A percentile compares a stretch with the other conserved stretches of the same genome.
Conservation (phyloP, 2,888 invertebrate species). For the Sycophila texana region DNA sequence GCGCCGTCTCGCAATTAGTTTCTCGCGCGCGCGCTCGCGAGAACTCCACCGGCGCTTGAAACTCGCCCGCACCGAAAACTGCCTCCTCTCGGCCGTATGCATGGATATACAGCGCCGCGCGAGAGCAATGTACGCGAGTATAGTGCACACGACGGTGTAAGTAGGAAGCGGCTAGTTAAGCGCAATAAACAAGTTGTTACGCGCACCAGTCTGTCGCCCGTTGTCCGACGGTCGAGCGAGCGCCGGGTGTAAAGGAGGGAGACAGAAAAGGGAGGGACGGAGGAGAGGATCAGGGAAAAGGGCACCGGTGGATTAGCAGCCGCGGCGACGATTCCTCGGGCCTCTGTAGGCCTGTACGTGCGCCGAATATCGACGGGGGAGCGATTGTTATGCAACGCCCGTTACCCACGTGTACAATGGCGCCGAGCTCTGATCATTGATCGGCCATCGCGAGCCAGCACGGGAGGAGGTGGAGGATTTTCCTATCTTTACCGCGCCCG, state of each 20-base stretch:
- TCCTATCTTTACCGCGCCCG: no score
- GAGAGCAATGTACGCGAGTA: conserved; percentile 41
- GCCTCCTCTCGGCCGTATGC: background rate
- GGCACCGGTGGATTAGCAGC: conserved; percentile 3
- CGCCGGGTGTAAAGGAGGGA: no score
- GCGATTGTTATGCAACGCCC: conserved; percentile 46
- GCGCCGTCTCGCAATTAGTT: conserved; percentile 2
- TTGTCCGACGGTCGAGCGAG: background rate
- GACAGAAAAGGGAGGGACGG: background rate
- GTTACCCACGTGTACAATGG: conserved; percentile 15
- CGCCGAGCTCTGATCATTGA: no score
- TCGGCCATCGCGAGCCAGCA: no score
- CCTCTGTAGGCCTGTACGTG: conserved; percentile 27
- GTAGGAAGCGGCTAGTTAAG: conserved; percentile 72
- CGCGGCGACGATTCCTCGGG: background rate
- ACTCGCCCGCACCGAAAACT: conserved; percentile 14
- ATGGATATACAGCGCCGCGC: background rate
- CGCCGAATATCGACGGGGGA: conserved; percentile 30
- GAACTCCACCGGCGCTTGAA: background rate
- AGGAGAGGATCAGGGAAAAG: background rate
- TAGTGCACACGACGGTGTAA: conserved; percentile 59
- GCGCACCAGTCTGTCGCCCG: conserved; percentile 7
- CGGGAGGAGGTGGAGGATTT: no score
- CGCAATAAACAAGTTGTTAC: conserved; percentile 67
- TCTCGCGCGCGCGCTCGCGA: background rate